Evolutionary conservation across 1,140 invertebrate species (phyloP).

Genomic region (Leptonema lineaticorne): DNA sequence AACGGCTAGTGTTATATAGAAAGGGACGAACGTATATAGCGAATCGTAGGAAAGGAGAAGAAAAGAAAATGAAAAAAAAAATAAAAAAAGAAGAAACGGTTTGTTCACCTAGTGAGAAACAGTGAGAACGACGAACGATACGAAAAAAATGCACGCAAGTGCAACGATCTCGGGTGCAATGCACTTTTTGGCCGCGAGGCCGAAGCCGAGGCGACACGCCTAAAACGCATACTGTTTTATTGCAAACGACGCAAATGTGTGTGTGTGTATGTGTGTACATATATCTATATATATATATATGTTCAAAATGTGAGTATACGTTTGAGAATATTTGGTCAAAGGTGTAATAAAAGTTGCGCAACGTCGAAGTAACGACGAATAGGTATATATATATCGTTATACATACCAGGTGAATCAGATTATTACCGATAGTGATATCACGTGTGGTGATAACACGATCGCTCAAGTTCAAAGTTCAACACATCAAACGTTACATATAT

Average conservation of each 20-base stretch:
- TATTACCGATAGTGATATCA: no score
- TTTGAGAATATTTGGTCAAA: no score
- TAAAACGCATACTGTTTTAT: neutral
- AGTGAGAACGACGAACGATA: no score
- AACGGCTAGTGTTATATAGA: no score
- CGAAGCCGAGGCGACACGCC: conserved; percentile 1
- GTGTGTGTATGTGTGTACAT: neutral
- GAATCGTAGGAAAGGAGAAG: neutral
- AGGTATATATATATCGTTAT: no score
- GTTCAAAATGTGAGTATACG: no score
- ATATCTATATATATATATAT: neutral
- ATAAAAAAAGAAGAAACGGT: conserved; percentile 12
- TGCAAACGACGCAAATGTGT: neutral
- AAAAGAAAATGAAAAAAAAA: conserved; percentile 4
- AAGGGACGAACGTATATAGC: neutral
- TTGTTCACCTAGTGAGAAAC: conserved; percentile 16
- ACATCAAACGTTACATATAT: no score
- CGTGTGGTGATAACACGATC: no score
- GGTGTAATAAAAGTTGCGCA: no score
- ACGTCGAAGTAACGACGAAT: no score
- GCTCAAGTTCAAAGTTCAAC: no score
- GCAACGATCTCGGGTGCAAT: conserved; percentile 15
- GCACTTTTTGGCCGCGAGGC: conserved; percentile 22
- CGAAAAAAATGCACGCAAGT: conserved; percentile 24
- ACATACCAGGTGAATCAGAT: no score